Evolutionary conservation across 2,113 vertebrate genomes (phyloP).

Genomic region (Oxygymnocypris stewartii): DNA sequence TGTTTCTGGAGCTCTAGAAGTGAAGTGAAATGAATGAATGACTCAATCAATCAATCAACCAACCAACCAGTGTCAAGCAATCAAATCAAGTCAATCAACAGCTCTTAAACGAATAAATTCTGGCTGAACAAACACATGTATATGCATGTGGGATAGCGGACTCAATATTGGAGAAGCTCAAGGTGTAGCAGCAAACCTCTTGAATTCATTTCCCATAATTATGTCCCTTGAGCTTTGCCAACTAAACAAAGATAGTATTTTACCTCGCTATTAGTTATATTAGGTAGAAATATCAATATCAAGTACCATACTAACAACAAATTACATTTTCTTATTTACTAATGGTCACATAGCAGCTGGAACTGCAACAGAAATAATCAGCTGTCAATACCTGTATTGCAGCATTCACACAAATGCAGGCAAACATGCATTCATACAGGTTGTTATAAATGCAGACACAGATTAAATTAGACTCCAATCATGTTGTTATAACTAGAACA

Average conservation of each 20-base stretch:
- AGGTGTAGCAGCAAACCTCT: neutral
- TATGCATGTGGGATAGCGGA: too few species aligned
- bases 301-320: neutral
- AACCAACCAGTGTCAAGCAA: too few species aligned
- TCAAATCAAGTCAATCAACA: too few species aligned
- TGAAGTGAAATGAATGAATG: too few species aligned
- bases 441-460: neutral
- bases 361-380: neutral
- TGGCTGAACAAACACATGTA: too few species aligned
- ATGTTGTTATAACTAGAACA: conserved; percentile 27
- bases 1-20: too few species aligned
- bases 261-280: neutral
- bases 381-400: neutral
- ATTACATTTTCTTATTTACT: neutral
- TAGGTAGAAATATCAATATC: neutral
- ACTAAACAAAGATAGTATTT: neutral
- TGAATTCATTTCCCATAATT: neutral
- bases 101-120: too few species aligned
- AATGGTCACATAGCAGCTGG: neutral
- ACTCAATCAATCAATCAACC: too few species aligned
- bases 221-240: neutral
- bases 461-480: conserved; percentile 27
- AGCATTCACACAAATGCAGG: neutral
- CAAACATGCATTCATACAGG: neutral
- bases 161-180: neutral